Evolutionary conservation across 30 jellyfish, hydroid and myxozoan genomes (phyloP), one percentile per base, ranked within the genome.

Genomic region (Hydractinia symbiolongicarpus): DNA sequence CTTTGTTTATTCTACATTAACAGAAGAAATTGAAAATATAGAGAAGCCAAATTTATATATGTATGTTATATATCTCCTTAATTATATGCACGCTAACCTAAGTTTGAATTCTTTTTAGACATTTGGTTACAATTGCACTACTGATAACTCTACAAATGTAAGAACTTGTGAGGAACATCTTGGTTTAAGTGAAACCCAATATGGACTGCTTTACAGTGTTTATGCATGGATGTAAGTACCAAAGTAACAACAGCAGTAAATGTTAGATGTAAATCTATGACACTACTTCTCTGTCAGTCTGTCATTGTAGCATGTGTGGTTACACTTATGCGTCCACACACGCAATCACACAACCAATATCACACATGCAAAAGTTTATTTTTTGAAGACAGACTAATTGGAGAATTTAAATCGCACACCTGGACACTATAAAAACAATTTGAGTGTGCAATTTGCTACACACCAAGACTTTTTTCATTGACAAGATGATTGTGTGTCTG

Each of bases 201-300:
- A 91, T 67, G 86, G 86, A 81, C 57, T 86, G 74, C 91, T 91
- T n/a, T 91, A 86, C 81, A 73, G 96, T 55, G 90, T 83, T 44
- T 91, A 91, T 66, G 96, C 97, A 11, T 91, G 95, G 83, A 86
- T 91, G 97, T 91, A 73, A 82, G 97, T 49, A 74, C 15, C 53
- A 15, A 3, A 14, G 44, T 30, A 30, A 30, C 44, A 30, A 30
- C 44, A 30, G 44, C 44, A 30, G 2, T 30, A 30, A 30, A 30
- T 30, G 44, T 30, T 30, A 30, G 44, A 30, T 30, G 44, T 30
- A 30, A 15, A 17, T 21, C n/a, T 72, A 5, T 72, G 62, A 15
- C 9, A 17, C 21, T 15, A 15, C 68, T 72, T 21, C n/a, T 21
- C 2, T 72, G 81, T 72, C 30, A 15, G 53, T 72, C 74, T 64